phyloP scores from a whole-genome alignment of 1,140 invertebrate species.

The Brachionus plicatilis region DNA sequence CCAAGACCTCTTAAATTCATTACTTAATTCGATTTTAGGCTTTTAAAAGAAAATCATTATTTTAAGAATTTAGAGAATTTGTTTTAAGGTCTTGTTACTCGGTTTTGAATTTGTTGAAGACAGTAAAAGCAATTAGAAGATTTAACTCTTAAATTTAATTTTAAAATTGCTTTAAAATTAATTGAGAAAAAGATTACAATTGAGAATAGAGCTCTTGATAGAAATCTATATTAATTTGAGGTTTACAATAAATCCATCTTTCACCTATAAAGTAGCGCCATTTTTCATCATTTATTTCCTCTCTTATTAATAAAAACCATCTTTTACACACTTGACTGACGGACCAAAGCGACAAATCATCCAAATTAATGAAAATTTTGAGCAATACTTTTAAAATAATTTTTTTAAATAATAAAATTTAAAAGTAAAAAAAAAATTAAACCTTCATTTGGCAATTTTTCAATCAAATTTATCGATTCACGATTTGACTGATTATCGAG shows the following conservation, averaged over 20 bases:
- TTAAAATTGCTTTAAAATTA: not conserved
- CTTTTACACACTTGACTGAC: constrained; percentile 75
- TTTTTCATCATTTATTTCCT: constrained; percentile 67
- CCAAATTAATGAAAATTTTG: constrained; percentile 77
- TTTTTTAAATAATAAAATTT: not conserved
- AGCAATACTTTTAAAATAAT: constrained; percentile 67
- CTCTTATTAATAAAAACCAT: constrained; percentile 72
- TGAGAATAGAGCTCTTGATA: constrained; percentile 70
- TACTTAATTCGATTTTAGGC: not conserved
- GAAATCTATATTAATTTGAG: constrained; percentile 64
- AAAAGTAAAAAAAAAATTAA: not conserved
- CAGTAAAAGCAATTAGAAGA: constrained; percentile 41
- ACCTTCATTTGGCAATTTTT: constrained; percentile 26
- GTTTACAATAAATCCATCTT: constrained; percentile 75
- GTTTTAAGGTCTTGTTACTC: not conserved
- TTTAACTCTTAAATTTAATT: constrained; percentile 28
- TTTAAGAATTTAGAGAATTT: not conserved
- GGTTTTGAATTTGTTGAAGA: constrained; percentile 11
- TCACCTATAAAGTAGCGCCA: constrained; percentile 70
- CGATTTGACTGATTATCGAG: not conserved
- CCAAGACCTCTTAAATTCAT: constrained; percentile 49
- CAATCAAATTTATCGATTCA: not conserved
- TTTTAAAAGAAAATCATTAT: not conserved
- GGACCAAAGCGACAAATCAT: constrained; percentile 81
- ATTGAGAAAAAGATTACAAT: constrained; percentile 53